Conservation (phyloP, 1,140 invertebrate species). For the Macrobrachium nipponense region DNA sequence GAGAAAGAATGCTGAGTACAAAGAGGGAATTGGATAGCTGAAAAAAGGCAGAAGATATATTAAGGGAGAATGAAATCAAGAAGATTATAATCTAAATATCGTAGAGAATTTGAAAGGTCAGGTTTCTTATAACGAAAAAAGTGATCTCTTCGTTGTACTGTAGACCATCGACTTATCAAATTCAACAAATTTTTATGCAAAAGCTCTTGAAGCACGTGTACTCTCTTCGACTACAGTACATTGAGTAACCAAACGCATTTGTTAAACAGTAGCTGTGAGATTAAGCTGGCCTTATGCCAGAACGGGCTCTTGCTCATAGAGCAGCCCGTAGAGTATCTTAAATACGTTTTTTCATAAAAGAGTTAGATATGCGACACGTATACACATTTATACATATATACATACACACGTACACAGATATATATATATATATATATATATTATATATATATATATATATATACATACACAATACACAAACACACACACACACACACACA, state of each 20-base stretch:
- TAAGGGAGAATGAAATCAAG: background rate
- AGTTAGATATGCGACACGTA: background rate
- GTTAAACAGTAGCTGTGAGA: too few species aligned
- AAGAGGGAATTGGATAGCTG: background rate
- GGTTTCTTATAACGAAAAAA: background rate
- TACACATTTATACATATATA: background rate
- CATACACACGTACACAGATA: background rate
- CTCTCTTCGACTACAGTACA: too few species aligned
- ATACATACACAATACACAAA: conserved; percentile 5
- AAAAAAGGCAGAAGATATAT: background rate
- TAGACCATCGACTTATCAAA: too few species aligned
- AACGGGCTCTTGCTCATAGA: too few species aligned
- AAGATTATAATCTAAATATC: background rate
- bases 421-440: background rate
- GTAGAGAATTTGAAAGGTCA: background rate
- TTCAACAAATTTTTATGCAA: too few species aligned
- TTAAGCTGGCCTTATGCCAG: too few species aligned
- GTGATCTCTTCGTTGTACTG: too few species aligned
- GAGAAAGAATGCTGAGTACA: background rate
- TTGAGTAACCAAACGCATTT: too few species aligned
- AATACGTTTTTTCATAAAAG: background rate
- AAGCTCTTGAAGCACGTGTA: too few species aligned
- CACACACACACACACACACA: background rate
- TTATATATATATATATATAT: conserved; percentile 8
- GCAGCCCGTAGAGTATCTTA: too few species aligned